A percentile compares a stretch with the other conserved stretches of the same genome.
Conservation (phyloP, 2,113 vertebrate species). For the Rhea americana region DNA sequence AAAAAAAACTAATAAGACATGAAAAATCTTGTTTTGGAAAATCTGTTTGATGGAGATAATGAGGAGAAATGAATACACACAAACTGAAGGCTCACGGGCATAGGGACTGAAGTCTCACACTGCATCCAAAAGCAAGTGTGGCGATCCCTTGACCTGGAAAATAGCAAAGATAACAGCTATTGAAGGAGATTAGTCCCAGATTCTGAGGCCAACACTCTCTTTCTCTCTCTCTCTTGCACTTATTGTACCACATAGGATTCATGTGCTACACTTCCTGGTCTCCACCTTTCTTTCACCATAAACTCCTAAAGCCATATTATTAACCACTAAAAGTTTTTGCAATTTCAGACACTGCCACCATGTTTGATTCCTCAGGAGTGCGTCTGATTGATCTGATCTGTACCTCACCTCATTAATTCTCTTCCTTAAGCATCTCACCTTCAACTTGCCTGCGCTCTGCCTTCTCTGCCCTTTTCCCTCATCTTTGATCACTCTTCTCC, state of each 20-base stretch:
- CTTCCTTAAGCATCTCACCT: background rate
- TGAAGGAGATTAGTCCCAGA: background rate
- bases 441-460: background rate
- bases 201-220: background rate
- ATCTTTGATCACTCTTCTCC: background rate
- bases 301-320: background rate
- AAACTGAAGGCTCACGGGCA: fast-evolving
- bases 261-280: background rate
- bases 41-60: background rate
- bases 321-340: background rate
- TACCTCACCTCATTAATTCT: background rate
- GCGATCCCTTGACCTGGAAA: background rate
- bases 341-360: background rate
- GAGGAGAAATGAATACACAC: background rate
- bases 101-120: background rate
- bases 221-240: background rate
- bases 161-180: background rate
- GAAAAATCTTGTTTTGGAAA: background rate
- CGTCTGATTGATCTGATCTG: background rate
- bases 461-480: background rate
- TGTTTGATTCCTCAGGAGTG: background rate
- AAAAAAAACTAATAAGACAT: background rate
- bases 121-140: background rate
- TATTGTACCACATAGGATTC: background rate
- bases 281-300: background rate